Conservation (phyloP, 2,113 vertebrate species). For the Pterocles burchelli region DNA sequence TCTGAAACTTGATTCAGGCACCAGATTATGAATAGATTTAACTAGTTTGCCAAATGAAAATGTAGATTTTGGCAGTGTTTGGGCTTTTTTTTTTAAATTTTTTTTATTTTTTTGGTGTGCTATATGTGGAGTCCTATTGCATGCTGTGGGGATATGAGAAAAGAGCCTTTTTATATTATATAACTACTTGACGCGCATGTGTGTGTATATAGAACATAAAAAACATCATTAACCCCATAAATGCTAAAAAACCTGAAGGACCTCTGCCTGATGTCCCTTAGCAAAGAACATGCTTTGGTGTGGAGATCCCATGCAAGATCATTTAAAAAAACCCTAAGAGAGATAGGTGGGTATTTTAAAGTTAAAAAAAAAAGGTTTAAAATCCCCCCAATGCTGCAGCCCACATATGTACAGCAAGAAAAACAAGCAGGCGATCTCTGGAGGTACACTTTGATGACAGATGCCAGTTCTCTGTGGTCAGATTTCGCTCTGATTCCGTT, state of each 20-base stretch:
- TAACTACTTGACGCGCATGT: constrained; percentile 76
- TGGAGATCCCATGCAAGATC: not conserved
- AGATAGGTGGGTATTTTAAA: not conserved
- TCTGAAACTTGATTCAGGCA: constrained; percentile 86
- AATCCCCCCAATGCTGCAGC: constrained; percentile 6
- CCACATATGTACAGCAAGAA: constrained; percentile 15
- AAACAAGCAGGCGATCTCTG: constrained; percentile 42
- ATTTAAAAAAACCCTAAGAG: not conserved
- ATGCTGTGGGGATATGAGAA: constrained; percentile 78
- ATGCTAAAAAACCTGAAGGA: constrained; percentile 13
- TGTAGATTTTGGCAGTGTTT: constrained; percentile 89
- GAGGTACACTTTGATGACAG: constrained; percentile 60
- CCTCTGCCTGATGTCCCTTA: not conserved
- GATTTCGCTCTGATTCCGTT: constrained; percentile 38
- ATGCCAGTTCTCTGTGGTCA: constrained; percentile 35
- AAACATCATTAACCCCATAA: constrained; percentile 80
- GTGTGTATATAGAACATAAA: constrained; percentile 47
- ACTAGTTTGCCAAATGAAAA: constrained; percentile 88
- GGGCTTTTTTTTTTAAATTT: constrained; percentile 71
- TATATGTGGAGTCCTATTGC: constrained; percentile 79
- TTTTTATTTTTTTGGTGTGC: constrained; percentile 64
- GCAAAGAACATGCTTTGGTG: not conserved
- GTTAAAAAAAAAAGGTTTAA: not conserved
- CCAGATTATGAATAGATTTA: constrained; percentile 85
- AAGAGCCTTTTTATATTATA: constrained; percentile 87